Evolutionary conservation across 2,888 invertebrate genomes (phyloP), one percentile per base, ranked within the genome.

Genomic region (Drosophila emarginata): DNA sequence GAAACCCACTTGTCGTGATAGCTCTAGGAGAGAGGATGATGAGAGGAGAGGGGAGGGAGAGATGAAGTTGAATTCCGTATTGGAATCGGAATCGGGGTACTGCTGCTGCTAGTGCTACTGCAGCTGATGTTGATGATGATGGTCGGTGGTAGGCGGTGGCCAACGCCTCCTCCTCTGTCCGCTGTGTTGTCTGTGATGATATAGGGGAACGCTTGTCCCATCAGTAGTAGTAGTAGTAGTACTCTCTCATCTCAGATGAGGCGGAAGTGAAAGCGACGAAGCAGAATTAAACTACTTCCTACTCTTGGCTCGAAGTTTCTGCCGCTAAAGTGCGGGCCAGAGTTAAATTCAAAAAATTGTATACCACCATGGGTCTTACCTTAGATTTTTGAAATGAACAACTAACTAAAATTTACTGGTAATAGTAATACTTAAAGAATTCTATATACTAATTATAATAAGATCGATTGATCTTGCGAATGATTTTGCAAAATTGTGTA

Each of bases 211-310:
- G 14, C 11, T 21, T 45, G 11, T 21, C 21, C 11, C 45, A 45
- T 39, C 81, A 79, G 79, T 32, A 9, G 32, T 32, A 11, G 26
- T 26, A 5, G 2, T 23, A 23, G 2, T 26, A 4, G 3, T 14
- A 21, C 45, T 45, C 45, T 21, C 12, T 18, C 21, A 45, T 18
- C 45, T 14, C 85, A 82, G 85, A 82, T 85, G 82, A 80, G 75
- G 82, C 82, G 82, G 82, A 82, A 82, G 85, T 82, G 85, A 85
- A 82, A 82, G 82, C 82, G 77, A 71, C 81, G 67, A 70, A 73
- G 67, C 74, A 77, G 79, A 76, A 77, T 74, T 84, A 67, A 81
- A 74, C 79, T 72, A 79, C 77, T 80, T 81, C 82, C 75, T 67
- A 60, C 60, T 45, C 26, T 21, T 2, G 39, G 45, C 21, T 15